phyloP scores from a whole-genome alignment of 30 jellyfish, hydroid and myxozoan genomes.

The Pseudorhiza aurosa region DNA sequence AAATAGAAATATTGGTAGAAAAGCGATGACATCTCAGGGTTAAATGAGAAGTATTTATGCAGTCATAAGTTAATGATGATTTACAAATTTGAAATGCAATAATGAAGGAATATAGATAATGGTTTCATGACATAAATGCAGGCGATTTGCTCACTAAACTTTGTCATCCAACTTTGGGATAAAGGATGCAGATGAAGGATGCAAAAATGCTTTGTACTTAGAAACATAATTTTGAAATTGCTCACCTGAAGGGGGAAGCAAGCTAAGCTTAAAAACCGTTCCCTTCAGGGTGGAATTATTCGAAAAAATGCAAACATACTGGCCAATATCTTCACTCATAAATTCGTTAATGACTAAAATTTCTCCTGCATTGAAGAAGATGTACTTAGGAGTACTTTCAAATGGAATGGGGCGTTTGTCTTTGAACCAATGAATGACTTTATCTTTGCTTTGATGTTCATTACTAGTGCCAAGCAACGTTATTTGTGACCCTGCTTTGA shows the following conservation, averaged over 20 bases:
- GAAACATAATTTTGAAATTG: neutral
- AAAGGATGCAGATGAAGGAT: too few relatives aligned
- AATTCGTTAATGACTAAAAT: constrained; percentile 25
- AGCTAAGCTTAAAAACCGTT: constrained; percentile 12
- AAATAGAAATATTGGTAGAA: too few relatives aligned
- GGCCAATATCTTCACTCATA: constrained; percentile 19
- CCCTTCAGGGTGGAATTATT: neutral
- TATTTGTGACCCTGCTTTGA: constrained; percentile 21
- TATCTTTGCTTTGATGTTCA: neutral
- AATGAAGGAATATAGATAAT: too few relatives aligned
- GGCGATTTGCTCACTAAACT: too few relatives aligned
- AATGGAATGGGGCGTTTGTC: neutral
- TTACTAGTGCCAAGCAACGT: constrained; percentile 24
- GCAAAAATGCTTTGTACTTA: too few relatives aligned
- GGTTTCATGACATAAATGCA: too few relatives aligned
- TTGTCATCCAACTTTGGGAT: too few relatives aligned
- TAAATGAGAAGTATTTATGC: too few relatives aligned
- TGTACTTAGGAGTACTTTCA: constrained; percentile 1
- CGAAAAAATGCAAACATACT: constrained; percentile 13
- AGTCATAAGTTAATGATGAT: too few relatives aligned
- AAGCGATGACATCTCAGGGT: too few relatives aligned
- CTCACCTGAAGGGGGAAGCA: constrained; percentile 24
- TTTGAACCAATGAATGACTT: constrained; percentile 23
- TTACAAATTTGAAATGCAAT: too few relatives aligned
- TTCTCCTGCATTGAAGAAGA: neutral